A percentile compares a stretch with the other conserved stretches of the same genome.
Evolutionary conservation across 2,113 vertebrate genomes (phyloP).

Genomic region (Aplodontia rufa): DNA sequence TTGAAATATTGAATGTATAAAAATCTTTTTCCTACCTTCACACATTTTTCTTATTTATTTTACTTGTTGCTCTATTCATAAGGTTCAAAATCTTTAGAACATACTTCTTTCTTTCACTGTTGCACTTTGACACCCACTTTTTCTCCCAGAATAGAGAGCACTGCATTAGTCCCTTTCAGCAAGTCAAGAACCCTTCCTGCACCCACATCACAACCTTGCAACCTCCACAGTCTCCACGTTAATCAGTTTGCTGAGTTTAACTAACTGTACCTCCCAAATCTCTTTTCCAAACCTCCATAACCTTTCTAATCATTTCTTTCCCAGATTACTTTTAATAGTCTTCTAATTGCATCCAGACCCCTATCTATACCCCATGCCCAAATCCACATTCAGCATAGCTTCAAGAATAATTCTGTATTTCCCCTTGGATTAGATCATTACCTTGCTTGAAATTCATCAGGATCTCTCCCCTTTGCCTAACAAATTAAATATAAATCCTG

Average conservation of each 20-base stretch:
- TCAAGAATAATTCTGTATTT: conserved; percentile 48
- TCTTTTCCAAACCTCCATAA: not conserved
- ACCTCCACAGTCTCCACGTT: not conserved
- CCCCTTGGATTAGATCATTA: conserved; percentile 23
- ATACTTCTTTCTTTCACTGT: not conserved
- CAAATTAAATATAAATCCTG: conserved; percentile 37
- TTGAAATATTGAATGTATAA: not conserved
- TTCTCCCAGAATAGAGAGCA: not conserved
- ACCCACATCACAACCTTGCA: not conserved
- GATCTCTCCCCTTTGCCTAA: conserved; percentile 13
- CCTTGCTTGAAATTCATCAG: not conserved
- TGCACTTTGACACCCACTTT: not conserved
- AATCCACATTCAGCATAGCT: not conserved
- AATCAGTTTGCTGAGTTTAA: conserved; percentile 6
- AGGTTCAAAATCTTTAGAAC: not conserved
- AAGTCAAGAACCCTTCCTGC: not conserved
- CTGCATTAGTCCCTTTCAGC: not conserved
- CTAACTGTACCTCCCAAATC: not conserved
- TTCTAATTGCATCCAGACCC: not conserved
- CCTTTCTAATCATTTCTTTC: not conserved
- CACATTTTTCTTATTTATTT: not conserved
- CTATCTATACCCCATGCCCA: not conserved
- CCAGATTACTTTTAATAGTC: conserved; percentile 9
- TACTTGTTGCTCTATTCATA: not conserved
- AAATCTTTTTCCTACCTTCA: not conserved